Evolutionary conservation across 1,140 invertebrate genomes (phyloP).

Genomic region (Camponotus vicinus): DNA sequence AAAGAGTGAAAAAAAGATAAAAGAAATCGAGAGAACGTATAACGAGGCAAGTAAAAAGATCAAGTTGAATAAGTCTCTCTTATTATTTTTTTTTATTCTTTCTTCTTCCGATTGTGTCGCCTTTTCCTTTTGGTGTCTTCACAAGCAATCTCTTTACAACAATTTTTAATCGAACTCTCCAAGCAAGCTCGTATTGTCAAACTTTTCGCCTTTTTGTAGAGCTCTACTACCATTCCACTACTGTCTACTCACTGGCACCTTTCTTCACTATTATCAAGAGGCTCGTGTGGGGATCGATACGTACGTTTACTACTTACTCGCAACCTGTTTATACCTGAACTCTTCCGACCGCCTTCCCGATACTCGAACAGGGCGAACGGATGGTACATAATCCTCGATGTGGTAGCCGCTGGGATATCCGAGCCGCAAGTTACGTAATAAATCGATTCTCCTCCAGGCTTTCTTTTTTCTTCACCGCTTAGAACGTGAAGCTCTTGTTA

Average conservation of each 20-base stretch:
- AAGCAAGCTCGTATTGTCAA: conserved; percentile 64
- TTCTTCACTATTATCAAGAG: conserved; percentile 78
- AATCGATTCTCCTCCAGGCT: conserved; percentile 72
- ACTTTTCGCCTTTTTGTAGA: conserved; percentile 72
- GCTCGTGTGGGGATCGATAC: conserved; percentile 70
- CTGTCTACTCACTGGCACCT: conserved; percentile 77
- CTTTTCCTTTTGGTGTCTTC: conserved; percentile 40
- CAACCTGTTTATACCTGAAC: conserved; percentile 64
- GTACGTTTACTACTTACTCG: conserved; percentile 61
- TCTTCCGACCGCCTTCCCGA: conserved; percentile 57
- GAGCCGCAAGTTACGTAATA: conserved; percentile 69
- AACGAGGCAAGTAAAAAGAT: conserved; percentile 62
- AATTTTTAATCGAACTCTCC: conserved; percentile 38
- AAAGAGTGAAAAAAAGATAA: conserved; percentile 44
- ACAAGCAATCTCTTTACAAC: conserved; percentile 17
- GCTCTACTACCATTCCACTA: conserved; percentile 71
- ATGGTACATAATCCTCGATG: conserved; percentile 62
- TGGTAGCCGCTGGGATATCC: conserved; percentile 66
- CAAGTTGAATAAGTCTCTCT: conserved; percentile 57
- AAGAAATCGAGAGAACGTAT: conserved; percentile 37
- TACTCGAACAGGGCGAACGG: conserved; percentile 63
- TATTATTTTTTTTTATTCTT: conserved; percentile 12
- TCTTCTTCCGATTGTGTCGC: conserved; percentile 19
- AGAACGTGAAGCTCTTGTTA: conserved; percentile 51
- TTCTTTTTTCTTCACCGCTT: conserved; percentile 69